Evolutionary conservation across 1,140 invertebrate genomes (phyloP), one percentile per base, ranked within the genome.

Genomic region (Neelides sp.): DNA sequence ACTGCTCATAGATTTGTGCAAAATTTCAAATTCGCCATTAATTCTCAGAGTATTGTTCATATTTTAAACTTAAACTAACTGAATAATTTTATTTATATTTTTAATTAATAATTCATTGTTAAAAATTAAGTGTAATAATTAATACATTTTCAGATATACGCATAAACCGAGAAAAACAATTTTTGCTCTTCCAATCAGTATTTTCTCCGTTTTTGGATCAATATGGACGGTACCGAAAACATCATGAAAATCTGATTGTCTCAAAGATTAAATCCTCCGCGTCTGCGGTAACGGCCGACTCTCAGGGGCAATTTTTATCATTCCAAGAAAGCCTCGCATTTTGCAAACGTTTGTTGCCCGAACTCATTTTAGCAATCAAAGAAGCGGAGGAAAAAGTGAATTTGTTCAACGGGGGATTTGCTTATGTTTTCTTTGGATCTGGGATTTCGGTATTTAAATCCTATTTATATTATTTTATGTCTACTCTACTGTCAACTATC

Each of bases 331-430:
- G 45, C 42, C 54, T 60, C 40, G 58, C 57, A 24, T 49, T 17
- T 26, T 57, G 54, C 4, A 60, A 60, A 28, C 20, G 54, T 10
- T 42, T 60, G n/a, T 40, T 61, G 1, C 46, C 50, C 2, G 55
- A 57, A 52, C 45, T 61, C 8, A 55, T 57, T 30, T 36, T 61
- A 12, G 48, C 39, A 26, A 53, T 61, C 22, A 60, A 60, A 34
- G 58, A 60, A 43, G 42, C 52, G 8, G 58, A 60, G 27, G 58
- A 60, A 28, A 57, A 55, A 52, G 55, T 60, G n/a, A 47, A 39
- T 10, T 17, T 50, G 15, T 57, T 60, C 36, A 60, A 60, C 32
- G 44, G 39, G 17, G 58, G 54, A 24, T 54, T 54, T 27, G 58
- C 54, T 1, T 60, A 60, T 26, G 27, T 57, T 5, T 52, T 57